Evolutionary conservation across 1,140 invertebrate species (phyloP).

Genomic region (Bombus consobrinus): DNA sequence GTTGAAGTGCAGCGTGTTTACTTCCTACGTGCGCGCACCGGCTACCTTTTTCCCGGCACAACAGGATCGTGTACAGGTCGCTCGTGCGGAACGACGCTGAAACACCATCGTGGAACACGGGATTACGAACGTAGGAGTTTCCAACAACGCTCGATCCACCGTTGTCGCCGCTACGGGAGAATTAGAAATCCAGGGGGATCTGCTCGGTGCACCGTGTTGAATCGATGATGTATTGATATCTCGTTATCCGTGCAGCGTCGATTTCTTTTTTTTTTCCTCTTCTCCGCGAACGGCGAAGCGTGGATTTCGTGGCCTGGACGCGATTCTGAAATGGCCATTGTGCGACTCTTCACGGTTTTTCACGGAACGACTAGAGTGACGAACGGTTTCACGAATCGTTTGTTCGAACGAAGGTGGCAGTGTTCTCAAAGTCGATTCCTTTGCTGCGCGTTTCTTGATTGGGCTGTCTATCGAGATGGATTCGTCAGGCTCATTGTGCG

Average conservation of each 20-base stretch:
- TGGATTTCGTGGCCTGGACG: not conserved
- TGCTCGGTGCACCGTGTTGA: not conserved
- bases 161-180: constrained; percentile 6
- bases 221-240: constrained; percentile 40
- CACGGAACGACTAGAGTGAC: not conserved
- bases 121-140: constrained; percentile 50
- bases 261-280: not conserved
- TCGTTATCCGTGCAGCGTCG: constrained; percentile 34
- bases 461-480: not conserved
- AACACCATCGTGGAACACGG: constrained; percentile 49
- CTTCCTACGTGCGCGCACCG: constrained; percentile 52
- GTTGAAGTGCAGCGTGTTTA: constrained; percentile 50
- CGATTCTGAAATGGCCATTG: not conserved
- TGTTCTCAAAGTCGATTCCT: not conserved
- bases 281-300: not conserved
- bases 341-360: not conserved
- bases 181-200: constrained; percentile 38
- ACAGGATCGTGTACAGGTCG: constrained; percentile 48
- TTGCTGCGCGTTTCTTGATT: too few species aligned
- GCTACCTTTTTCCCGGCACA: constrained; percentile 30
- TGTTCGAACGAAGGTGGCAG: not conserved
- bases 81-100: constrained; percentile 62
- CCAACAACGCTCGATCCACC: constrained; percentile 12
- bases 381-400: not conserved
- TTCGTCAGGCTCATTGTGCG: not conserved